Evolutionary conservation across 2,113 vertebrate genomes (phyloP), one percentile per base, ranked within the genome.

Genomic region (Peromyscus californicus): DNA sequence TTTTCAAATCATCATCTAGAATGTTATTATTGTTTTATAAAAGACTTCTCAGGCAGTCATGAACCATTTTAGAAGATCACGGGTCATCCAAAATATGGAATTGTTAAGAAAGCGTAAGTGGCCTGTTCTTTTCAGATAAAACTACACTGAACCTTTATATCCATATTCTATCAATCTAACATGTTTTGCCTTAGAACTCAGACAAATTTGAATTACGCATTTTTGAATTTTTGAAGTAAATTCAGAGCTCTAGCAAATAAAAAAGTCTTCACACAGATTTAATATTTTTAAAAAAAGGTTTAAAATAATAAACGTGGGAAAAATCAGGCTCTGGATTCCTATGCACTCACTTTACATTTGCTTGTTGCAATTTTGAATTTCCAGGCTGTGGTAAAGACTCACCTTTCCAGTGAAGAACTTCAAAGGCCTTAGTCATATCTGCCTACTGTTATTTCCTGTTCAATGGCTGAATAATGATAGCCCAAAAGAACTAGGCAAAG

Each of bases 341-440:
- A 24, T 5, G 45, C 1, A 48, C 5, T 45, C 75, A 39, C 72
- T 89, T 86, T 61, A 3, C 65, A 72, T 69, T 89, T 91, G 5
- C 24, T 78, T 89, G 7, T 75, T 94, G 54, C 42, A 61, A 83
- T 61, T 89, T 76, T 94, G 36, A 91, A n/a, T 91, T 87, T 94
- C 45, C 15, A 31, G 26, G 42, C 7, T 42, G 17, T 11, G 29
- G 33, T 15, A 29, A 65, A 31, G 15, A 36, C 16, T 70, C 6
- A 45, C 3, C 69, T 95, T 93, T 89, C 15, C 5, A 70, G 31
- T 42, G 29, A 42, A 8, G 78, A n/a, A 13, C 11, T 65, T n/a
- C 33, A 51, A 69, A 65, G 8, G 29, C 61, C 48, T 69, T 48
- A 24, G 16, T 2, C 17, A 79, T 16, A 70, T 89, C 24, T 48